Conservation (phyloP, 2,888 invertebrate species). For the Synanthedon andrenaeformis region DNA sequence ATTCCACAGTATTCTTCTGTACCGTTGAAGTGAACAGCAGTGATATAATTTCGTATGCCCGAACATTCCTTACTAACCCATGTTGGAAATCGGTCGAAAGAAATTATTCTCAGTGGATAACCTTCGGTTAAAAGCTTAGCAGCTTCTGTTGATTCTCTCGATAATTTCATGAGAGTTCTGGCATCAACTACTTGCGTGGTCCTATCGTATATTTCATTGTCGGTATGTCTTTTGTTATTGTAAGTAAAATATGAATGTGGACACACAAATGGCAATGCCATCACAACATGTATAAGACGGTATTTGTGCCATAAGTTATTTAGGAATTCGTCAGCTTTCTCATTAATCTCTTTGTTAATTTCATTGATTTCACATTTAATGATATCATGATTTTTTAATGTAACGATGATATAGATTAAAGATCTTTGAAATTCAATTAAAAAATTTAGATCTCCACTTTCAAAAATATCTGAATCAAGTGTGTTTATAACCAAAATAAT, state of each 20-base stretch:
- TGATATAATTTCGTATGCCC: constrained; percentile 18
- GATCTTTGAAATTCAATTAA: constrained; percentile 17
- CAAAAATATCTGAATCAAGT: constrained; percentile 12
- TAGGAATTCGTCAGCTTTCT: constrained; percentile 18
- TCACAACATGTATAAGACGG: constrained; percentile 15
- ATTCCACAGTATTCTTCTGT: constrained; percentile 28
- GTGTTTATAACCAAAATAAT: constrained; percentile 15
- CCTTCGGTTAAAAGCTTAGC: constrained; percentile 14
- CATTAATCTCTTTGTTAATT: constrained; percentile 12
- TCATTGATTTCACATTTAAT: constrained; percentile 20
- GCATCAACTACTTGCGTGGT: constrained; percentile 18
- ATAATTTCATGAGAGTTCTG: constrained; percentile 8
- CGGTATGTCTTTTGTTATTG: constrained; percentile 14
- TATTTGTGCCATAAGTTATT: constrained; percentile 29
- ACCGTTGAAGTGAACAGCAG: constrained; percentile 9
- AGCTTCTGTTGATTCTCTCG: constrained; percentile 7
- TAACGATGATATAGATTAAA: constrained; percentile 20
- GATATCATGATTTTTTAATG: constrained; percentile 9
- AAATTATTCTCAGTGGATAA: constrained; percentile 27
- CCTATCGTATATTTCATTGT: constrained; percentile 22
- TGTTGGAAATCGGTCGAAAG: constrained; percentile 35
- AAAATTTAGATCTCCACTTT: constrained; percentile 6
- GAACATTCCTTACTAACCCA: constrained; percentile 22
- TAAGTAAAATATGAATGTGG: constrained; percentile 20
- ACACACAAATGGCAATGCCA: constrained; percentile 28